Base-by-base conservation (phyloP, 92 coral and sea anemone genomes). In the Zoanthus gigantus region DNA sequence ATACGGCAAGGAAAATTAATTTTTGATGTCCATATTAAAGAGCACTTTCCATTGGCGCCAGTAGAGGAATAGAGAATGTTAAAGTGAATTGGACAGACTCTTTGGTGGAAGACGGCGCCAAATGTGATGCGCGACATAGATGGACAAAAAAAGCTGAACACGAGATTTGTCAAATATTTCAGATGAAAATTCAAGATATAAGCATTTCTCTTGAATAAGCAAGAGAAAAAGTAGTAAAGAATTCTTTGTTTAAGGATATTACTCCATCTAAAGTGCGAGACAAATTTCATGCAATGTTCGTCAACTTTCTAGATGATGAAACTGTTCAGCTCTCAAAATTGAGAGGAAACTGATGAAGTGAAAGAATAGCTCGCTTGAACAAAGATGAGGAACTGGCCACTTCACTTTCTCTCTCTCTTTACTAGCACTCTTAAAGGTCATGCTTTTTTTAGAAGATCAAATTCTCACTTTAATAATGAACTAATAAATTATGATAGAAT, bases 241-340 rank as follows among this genome's bases (percentile, higher is more conserved):
- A 23, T 12, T 30, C 86, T 14, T 66, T 56, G 77, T 9, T 81
- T 46, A 69, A 81, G 71, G 17, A 50, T 63, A 81, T 81, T 23
- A 30, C 46, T 11, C 76, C 76, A 15, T 60, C 66, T 46, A 81
- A 81, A 81, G 52, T 81, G 44, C 34, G 74, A 17, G 86, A 81
- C 86, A 81, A 81, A 81, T 48, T 81, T 44, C 50, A 76, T 13
- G 50, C 84, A 18, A 0, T 53, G 3, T 60, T 60, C 68, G 68
- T 60, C 68, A 60, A 60, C 10, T 34, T 81, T 72, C 4, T 58
- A 60, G 68, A 60, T 60, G 68, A 60, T 18, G 16, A 60, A 15
- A 60, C 23, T 10, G 68, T 60, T 60, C 68, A 60, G 68, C 68
- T 60, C 68, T 18, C 68, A 60, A 5, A 60, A 60, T 23, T 15